Base-by-base conservation (phyloP, 92 coral and sea anemone species). In the Scolanthus callimorphus region DNA sequence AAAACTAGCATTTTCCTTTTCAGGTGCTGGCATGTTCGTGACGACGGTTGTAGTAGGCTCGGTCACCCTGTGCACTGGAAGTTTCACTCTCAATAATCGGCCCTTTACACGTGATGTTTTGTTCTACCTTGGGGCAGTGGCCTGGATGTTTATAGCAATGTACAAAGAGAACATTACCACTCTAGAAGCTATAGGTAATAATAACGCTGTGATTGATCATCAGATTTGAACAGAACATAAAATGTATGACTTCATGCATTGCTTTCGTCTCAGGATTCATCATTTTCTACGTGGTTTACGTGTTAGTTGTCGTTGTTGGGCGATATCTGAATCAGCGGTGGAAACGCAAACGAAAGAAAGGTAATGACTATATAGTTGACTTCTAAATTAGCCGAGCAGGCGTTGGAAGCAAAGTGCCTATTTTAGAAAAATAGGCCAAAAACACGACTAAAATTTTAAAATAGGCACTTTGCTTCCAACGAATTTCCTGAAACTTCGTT, bases 11-110 rank as follows among this genome's bases (percentile, higher is more conserved):
- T 34, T 34, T 63, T 6, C 15, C 9, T 21, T 48, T 51, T 31
- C 44, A 92, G 99, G 99, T 65, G 99, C 90, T 78, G 99, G 99
- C 3, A 81, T 94, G 57, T 94, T 94, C 85, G 99, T 94, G 17
- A 94, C 99, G 11, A 89, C 99, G 17, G 69, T 81, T n/a, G 99
- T 94, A 0, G 92, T 94, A 39, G 99, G 95, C 31, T 79, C 58
- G 8, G 70, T 94, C 21, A 70, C 97, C 11, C 72, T 94, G 37
- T 4, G 49, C 44, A 30, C 83, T 51, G 74, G 61, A 27, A 55
- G 84, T 0, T 60, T 81, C 27, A 77, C 79, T 4, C 72, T 94
- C 59, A 74, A 86, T 10, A 63, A 70, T 20, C 88, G 95, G 25
- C 99, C 99, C 3, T 94, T 89, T 49, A 71, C 71, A 22, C 77